These are phyloP conservation scores for Thereuonema tuberculata DNA, from an alignment of 1,140 invertebrate genomes.

Conservation along the genomic window DNA sequence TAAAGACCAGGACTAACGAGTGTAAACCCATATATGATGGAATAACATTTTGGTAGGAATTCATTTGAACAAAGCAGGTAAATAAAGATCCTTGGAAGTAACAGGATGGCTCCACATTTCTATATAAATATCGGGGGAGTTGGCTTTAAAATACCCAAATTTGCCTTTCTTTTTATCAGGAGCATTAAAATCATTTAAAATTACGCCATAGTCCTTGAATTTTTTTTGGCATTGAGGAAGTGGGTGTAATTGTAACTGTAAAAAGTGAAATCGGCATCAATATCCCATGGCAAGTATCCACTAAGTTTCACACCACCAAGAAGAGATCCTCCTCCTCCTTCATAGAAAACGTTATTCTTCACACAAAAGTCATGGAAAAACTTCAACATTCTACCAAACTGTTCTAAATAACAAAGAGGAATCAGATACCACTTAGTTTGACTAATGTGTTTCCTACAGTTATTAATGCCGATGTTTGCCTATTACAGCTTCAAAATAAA, in stretches of 20 bases:
- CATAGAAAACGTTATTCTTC: slow-evolving; percentile 17
- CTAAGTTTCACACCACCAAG: slow-evolving; percentile 25
- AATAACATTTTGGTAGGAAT: not conserved
- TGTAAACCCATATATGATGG: not conserved
- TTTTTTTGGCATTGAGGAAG: slow-evolving; percentile 9
- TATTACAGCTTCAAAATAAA: no score
- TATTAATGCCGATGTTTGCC: no score
- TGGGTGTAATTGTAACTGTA: slow-evolving; percentile 14
- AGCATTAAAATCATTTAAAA: slow-evolving; percentile 7
- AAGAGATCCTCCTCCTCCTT: slow-evolving; percentile 22
- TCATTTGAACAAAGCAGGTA: not conserved
- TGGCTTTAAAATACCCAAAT: not conserved
- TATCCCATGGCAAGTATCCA: slow-evolving; percentile 24
- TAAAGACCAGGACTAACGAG: not conserved
- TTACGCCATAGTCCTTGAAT: slow-evolving; percentile 16
- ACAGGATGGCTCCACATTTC: no score
- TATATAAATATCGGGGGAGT: not conserved
- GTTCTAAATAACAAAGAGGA: slow-evolving; percentile 19
- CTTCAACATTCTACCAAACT: slow-evolving; percentile 12
- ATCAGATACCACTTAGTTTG: not conserved
- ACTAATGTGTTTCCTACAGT: no score
- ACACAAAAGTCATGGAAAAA: slow-evolving; percentile 11
- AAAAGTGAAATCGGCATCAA: slow-evolving; percentile 23
- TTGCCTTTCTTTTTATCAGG: not conserved
- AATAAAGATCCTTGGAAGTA: not conserved